These are phyloP conservation scores for Nipponia nippon DNA, from an alignment of 2,113 vertebrate species.

Conservation along the genomic window DNA sequence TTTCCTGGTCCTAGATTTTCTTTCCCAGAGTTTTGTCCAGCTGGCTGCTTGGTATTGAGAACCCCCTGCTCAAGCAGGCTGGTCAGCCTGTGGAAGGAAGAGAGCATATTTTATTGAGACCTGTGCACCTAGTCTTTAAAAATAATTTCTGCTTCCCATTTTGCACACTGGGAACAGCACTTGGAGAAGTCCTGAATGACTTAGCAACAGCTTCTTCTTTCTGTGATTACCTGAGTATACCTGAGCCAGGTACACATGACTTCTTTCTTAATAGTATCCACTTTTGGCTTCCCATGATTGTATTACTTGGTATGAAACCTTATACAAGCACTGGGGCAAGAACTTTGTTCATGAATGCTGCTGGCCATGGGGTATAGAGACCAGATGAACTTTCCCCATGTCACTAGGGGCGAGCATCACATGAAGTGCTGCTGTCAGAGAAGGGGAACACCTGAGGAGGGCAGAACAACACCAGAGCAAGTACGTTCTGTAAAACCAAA, in stretches of 20 bases:
- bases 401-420: not conserved
- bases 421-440: accelerated
- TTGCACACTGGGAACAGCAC: not conserved
- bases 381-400: not conserved
- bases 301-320: not conserved
- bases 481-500: accelerated
- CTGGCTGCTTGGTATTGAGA: not conserved
- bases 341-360: not conserved
- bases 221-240: not conserved
- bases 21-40: not conserved
- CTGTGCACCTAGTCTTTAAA: not conserved
- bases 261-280: not conserved
- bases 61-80: not conserved
- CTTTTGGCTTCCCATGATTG: not conserved
- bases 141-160: not conserved
- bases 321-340: not conserved
- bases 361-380: not conserved
- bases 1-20: not conserved
- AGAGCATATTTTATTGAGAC: not conserved
- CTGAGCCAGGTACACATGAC: not conserved
- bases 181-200: not conserved
- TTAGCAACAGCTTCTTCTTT: not conserved
- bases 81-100: not conserved
- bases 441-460: not conserved
- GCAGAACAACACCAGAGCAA: not conserved